Conservation (phyloP, 1,140 invertebrate genomes). For the Bombus ignitus region DNA sequence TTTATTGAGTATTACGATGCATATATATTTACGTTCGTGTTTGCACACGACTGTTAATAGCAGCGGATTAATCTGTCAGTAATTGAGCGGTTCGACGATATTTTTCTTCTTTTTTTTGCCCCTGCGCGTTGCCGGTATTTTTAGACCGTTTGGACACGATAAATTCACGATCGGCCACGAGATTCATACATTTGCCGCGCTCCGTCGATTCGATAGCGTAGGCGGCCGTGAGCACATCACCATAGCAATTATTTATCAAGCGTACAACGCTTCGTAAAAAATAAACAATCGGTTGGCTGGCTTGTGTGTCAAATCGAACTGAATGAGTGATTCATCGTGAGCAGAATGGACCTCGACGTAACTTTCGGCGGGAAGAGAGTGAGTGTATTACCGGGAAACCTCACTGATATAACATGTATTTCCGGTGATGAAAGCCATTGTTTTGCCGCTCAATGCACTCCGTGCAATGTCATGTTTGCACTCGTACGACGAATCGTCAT, state of each 20-base stretch:
- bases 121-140: slow-evolving; percentile 7
- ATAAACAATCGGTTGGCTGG: slow-evolving; percentile 29
- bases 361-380: slow-evolving; percentile 62
- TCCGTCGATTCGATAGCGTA: background rate
- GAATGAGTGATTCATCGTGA: slow-evolving; percentile 55
- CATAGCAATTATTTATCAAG: slow-evolving; percentile 34
- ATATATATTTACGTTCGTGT: slow-evolving; percentile 1
- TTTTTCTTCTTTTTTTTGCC: background rate
- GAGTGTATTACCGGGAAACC: slow-evolving; percentile 18
- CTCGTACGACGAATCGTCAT: background rate
- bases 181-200: slow-evolving; percentile 45
- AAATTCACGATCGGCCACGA: background rate
- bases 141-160: background rate
- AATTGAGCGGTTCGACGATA: background rate
- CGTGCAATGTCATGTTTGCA: background rate
- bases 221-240: slow-evolving; percentile 1
- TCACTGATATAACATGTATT: slow-evolving; percentile 23
- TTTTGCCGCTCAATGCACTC: slow-evolving; percentile 17
- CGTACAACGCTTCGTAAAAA: background rate
- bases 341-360: background rate
- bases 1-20: background rate
- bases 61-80: background rate
- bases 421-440: slow-evolving; percentile 39
- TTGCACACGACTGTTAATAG: background rate
- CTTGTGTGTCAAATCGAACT: slow-evolving; percentile 25